Conservation (phyloP, 2,888 invertebrate genomes). For the Allolobophora icterica region DNA sequence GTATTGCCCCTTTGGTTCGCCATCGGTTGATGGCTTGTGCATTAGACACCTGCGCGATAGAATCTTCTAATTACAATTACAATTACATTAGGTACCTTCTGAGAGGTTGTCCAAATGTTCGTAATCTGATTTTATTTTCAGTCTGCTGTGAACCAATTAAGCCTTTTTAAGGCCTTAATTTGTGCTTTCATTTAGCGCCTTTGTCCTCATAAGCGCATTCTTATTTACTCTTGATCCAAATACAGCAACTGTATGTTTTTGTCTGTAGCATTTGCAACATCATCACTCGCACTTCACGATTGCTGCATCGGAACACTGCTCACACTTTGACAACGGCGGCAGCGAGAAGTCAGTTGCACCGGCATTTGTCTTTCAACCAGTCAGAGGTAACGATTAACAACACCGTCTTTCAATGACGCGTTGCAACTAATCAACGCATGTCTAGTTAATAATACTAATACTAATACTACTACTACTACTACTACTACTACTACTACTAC, state of each 20-base stretch:
- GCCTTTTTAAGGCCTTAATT: too few species aligned
- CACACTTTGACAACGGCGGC: not conserved
- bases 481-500: too few species aligned
- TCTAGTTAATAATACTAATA: too few species aligned
- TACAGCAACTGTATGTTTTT: not conserved
- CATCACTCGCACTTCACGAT: slow-evolving; percentile 26
- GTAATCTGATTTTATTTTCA: too few species aligned
- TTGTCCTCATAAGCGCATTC: not conserved
- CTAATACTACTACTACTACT: too few species aligned
- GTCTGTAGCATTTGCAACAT: slow-evolving; percentile 8
- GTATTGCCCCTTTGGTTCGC: too few species aligned
- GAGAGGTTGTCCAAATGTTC: too few species aligned
- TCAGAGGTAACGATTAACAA: slow-evolving; percentile 18
- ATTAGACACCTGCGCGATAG: too few species aligned
- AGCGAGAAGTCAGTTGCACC: not conserved
- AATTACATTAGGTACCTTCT: too few species aligned
- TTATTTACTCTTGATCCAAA: not conserved
- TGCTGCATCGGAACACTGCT: not conserved
- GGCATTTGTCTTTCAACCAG: not conserved
- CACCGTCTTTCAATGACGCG: not conserved
- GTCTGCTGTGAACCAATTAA: too few species aligned
- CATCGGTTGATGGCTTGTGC: too few species aligned
- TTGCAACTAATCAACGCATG: not conserved
- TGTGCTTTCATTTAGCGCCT: not conserved
- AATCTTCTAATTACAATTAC: too few species aligned